Evolutionary conservation across 2,888 invertebrate genomes (phyloP), one percentile per base, ranked within the genome.

Genomic region (Subacronicta megacephala): DNA sequence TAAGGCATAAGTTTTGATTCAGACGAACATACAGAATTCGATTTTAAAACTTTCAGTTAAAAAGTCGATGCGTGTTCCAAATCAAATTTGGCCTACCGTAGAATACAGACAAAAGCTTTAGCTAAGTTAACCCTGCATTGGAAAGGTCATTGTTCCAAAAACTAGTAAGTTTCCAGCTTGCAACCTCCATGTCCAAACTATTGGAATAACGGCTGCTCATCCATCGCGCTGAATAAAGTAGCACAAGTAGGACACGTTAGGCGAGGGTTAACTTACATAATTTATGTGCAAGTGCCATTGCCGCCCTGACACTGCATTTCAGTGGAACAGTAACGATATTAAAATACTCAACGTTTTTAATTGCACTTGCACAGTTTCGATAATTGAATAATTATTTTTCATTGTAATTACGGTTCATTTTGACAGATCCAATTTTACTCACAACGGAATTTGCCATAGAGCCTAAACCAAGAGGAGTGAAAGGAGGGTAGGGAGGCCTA

Each of bases 261-360:
- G 58, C 58, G 51, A 53, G 63, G 68, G 66, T 79, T 76, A 82
- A 73, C 77, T 6, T 67, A 72, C 68, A 76, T 82, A 78, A 73
- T 78, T 79, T 71, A 78, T 70, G 71, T 51, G 55, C 52, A 58
- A n/a, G 59, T 40, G 54, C 17, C 52, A 49, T 26, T 46, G 36
- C 16, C 15, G 13, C 17, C 42, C 44, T 54, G 53, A 50, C 47
- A 20, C 17, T 16, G 44, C n/a, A n/a, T n/a, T n/a, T n/a, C n/a
- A n/a, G n/a, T n/a, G n/a, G n/a, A n/a, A n/a, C n/a, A n/a, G n/a
- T n/a, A n/a, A n/a, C n/a, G n/a, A n/a, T n/a, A n/a, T n/a, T n/a
- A 42, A 56, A 53, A 31, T 38, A 38, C 40, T 38, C 37, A 50
- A 29, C 33, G 43, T 51, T 68, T 64, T 67, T 33, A 61, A 68